phyloP scores from a whole-genome alignment of 2,797 vertebrate species.

The Notamacropus eugenii region DNA sequence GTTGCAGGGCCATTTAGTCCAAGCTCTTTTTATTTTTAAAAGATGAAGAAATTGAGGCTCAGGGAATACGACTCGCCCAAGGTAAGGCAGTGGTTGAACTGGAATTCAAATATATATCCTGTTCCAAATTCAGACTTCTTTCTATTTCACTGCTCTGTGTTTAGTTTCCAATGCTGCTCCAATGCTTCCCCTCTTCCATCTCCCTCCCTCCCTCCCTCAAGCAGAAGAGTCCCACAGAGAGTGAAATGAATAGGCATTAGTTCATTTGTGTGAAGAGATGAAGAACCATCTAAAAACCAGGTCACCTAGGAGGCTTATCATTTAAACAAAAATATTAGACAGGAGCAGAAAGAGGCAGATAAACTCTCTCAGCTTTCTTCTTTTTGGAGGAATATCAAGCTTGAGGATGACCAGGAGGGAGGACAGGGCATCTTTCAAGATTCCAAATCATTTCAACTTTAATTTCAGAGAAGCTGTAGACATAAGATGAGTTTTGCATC shows the following conservation, averaged over 20 bases:
- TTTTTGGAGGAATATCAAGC: background rate
- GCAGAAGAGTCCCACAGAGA: background rate
- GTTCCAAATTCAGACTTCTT: background rate
- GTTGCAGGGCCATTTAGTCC: background rate
- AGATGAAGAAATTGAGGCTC: background rate
- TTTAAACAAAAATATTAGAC: constrained; percentile 20
- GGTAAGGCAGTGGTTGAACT: background rate
- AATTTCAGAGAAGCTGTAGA: background rate
- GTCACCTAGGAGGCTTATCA: background rate
- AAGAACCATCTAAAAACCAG: background rate
- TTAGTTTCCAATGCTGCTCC: background rate
- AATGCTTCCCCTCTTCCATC: background rate
- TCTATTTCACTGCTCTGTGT: background rate
- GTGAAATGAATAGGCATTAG: too few relatives aligned
- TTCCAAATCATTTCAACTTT: background rate
- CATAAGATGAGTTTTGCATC: background rate
- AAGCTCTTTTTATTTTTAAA: background rate
- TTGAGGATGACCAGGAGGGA: background rate
- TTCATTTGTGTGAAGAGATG: too few relatives aligned
- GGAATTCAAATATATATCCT: background rate
- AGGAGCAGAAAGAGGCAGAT: background rate
- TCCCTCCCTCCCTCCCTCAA: background rate
- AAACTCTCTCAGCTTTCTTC: background rate
- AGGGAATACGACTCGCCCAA: background rate
- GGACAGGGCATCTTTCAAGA: background rate